Evolutionary conservation across 2,113 vertebrate genomes (phyloP).

Genomic region (Elachura formosa): DNA sequence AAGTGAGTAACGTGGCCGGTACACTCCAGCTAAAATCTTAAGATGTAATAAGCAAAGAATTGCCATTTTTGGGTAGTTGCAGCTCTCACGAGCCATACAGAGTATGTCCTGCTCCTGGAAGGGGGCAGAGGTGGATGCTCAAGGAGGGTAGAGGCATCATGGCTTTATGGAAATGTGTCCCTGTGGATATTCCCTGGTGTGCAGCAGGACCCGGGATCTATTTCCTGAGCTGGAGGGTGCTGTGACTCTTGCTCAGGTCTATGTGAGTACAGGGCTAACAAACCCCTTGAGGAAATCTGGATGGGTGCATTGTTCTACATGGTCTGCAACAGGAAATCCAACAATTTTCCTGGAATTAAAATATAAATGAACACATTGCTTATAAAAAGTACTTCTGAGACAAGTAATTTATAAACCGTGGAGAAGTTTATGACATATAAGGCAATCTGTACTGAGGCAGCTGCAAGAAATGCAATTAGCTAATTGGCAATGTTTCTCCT

Average conservation of each 20-base stretch:
- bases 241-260: neutral
- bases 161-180: neutral
- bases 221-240: neutral
- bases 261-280: neutral
- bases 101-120: neutral
- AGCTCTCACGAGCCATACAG: neutral
- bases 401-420: neutral
- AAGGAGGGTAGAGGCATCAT: neutral
- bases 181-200: neutral
- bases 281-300: neutral
- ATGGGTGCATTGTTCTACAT: neutral
- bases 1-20: conserved; percentile 28
- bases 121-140: neutral
- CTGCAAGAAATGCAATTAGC: conserved; percentile 37
- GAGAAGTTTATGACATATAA: conserved; percentile 45
- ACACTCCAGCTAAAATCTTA: neutral
- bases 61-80: neutral
- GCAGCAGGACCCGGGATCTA: neutral
- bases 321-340: conserved; percentile 28
- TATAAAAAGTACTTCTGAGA: conserved; percentile 7
- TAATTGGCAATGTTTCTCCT: conserved; percentile 36
- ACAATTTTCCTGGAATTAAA: conserved; percentile 53
- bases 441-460: conserved; percentile 25
- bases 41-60: neutral
- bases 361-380: conserved; percentile 23